Percentiles rank a stretch among this genome's conserved stretches.
phyloP scores from a whole-genome alignment of 92 coral and sea anemone genomes.

The Zoanthus sociatus region DNA sequence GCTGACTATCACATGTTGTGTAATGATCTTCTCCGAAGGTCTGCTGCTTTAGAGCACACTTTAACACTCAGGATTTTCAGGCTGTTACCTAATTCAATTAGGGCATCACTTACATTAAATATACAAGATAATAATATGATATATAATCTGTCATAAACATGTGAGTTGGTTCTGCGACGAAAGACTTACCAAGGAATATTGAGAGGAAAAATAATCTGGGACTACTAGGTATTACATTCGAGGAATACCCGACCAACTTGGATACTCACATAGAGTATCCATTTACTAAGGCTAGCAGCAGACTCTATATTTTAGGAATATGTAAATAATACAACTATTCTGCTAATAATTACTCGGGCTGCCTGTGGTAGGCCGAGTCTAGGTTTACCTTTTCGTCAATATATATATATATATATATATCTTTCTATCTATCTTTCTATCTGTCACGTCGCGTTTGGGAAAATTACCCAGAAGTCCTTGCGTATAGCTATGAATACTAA shows the following conservation, averaged over 20 bases:
- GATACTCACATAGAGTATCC: conserved; percentile 52
- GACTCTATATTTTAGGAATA: conserved; percentile 46
- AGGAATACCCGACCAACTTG: conserved; percentile 21
- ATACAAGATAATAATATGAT: conserved; percentile 36
- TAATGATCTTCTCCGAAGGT: no score
- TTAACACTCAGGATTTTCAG: no score
- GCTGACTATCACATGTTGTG: no score
- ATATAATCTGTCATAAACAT: conserved; percentile 51
- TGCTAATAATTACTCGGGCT: conserved; percentile 24
- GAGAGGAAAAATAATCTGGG: not conserved
- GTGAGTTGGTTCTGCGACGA: conserved; percentile 38
- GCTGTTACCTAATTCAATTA: no score
- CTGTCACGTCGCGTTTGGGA: no score
- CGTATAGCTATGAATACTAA: no score
- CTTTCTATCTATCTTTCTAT: no score
- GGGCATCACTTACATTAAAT: no score
- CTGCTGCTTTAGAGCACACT: no score
- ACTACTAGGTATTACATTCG: not conserved
- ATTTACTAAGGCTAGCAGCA: conserved; percentile 45
- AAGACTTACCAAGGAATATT: not conserved
- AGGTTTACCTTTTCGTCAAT: conserved; percentile 45
- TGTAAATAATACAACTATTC: conserved; percentile 47
- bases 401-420: no score
- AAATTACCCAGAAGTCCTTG: no score
- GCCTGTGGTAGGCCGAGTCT: no score